Conservation (phyloP, 2,113 vertebrate species). For the Struthidea cinerea region DNA sequence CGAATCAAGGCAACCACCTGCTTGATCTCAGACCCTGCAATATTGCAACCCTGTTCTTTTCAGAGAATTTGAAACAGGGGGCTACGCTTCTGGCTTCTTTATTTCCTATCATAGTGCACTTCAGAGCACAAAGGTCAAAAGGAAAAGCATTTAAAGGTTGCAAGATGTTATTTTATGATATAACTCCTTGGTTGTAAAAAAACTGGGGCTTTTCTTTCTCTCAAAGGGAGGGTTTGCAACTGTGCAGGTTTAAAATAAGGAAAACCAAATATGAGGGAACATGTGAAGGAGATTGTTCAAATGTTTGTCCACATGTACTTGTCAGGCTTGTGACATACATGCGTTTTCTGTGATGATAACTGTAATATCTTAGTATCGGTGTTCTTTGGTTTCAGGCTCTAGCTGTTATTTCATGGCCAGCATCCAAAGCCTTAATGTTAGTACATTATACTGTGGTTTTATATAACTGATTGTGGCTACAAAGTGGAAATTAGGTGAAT, state of each 20-base stretch:
- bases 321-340: neutral
- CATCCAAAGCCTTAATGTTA: neutral
- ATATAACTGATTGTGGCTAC: neutral
- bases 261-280: neutral
- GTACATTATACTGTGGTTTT: neutral
- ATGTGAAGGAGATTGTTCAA: neutral
- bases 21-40: neutral
- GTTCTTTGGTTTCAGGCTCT: neutral
- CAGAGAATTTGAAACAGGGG: neutral
- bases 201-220: neutral
- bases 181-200: neutral
- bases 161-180: neutral
- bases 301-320: neutral
- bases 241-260: neutral
- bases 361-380: neutral
- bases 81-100: neutral
- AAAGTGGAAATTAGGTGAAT: neutral
- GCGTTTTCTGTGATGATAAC: neutral
- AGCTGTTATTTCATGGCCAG: neutral
- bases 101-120: neutral
- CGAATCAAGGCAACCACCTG: neutral
- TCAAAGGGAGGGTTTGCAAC: neutral
- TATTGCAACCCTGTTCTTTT: neutral
- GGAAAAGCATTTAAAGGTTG: neutral
- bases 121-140: neutral